These are phyloP conservation scores for Falco novaeseelandiae DNA, from an alignment of 2,797 vertebrate species.

Conservation along the genomic window DNA sequence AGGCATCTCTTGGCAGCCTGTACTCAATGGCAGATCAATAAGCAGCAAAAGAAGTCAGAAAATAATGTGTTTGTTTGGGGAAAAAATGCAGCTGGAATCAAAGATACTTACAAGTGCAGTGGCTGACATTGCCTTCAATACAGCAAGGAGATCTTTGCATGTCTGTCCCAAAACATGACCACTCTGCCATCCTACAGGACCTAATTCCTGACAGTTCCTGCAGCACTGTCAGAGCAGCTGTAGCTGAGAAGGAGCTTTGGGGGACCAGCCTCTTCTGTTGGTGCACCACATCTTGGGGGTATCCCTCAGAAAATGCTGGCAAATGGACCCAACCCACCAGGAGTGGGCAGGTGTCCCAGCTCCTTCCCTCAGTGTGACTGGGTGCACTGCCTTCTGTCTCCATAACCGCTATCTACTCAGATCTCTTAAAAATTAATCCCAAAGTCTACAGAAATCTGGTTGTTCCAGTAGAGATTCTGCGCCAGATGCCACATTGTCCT, in stretches of 20 bases:
- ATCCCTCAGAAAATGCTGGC: not conserved
- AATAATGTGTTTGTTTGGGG: not conserved
- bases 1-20: not conserved
- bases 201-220: not conserved
- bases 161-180: fast-evolving
- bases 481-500: not conserved
- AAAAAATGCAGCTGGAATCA: not conserved
- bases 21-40: not conserved
- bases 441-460: not conserved
- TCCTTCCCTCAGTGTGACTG: not conserved
- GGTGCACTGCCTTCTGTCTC: not conserved
- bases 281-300: not conserved
- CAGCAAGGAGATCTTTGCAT: not conserved
- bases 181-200: not conserved
- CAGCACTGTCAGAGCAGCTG: not conserved
- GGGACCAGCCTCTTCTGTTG: not conserved
- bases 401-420: not conserved
- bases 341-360: not conserved
- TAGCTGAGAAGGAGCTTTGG: not conserved
- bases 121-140: not conserved
- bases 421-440: not conserved
- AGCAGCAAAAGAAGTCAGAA: not conserved
- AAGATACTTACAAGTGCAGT: not conserved
- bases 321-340: not conserved
- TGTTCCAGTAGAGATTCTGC: not conserved